Evolutionary conservation across 2,888 invertebrate species (phyloP), one percentile per base, ranked within the genome.

Genomic region (Leucoma salicis): DNA sequence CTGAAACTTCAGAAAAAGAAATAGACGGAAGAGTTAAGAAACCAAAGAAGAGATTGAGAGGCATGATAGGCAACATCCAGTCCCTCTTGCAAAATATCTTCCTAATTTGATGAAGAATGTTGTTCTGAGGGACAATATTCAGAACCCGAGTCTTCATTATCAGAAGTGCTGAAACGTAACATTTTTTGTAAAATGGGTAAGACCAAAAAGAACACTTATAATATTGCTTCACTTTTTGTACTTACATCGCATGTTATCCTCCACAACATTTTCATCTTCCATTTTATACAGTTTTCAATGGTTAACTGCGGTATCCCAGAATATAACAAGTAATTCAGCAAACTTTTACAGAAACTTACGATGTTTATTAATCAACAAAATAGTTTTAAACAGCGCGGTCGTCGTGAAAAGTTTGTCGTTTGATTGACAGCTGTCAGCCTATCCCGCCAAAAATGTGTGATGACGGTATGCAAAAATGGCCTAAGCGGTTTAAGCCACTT

Each of bases 71-170:
- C 11, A 6, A 27, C 27, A 27, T 27, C n/a, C 27, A 27, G 14
- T 28, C 25, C 27, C 27, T 31, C 24, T 15, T 14, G 21, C 21
- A 34, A 33, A 14, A 25, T 12, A n/a, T 18, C 29, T 31, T 41
- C 35, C 25, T 38, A 24, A 24, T 35, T 12, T 1, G 38, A 31
- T 18, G 31, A 38, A 38, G 34, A 43, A 7, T 18, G 34, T 16
- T 33, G 43, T 21, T 35, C 31, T 29, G 38, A 12, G 29, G 38
- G 43, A 18, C 29, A 24, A 25, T 43, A 43, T 35, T 43, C 43
- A 1, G 43, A 43, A 18, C 38, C 43, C 14, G 43, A 43, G 25
- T 43, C 38, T 43, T 43, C 24, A 7, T 38, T 38, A 29, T 43
- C 43, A 31, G 32, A 6, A 43, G 28, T 11, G 38, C 37, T 36